phyloP scores from a whole-genome alignment of 2,797 vertebrate species.

The Enteromius afrohamiltoni region DNA sequence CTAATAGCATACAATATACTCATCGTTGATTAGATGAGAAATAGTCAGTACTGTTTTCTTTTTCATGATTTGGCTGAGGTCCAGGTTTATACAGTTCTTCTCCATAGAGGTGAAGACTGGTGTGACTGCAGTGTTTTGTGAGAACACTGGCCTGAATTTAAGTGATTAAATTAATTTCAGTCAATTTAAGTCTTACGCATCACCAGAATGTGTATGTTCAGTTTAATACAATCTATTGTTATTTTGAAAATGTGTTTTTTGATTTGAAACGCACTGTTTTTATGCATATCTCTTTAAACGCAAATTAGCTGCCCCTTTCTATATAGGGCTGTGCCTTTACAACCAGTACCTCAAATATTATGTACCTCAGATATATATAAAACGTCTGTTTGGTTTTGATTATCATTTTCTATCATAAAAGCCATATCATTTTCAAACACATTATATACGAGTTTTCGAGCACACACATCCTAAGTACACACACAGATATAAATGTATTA shows the following conservation, averaged over 20 bases:
- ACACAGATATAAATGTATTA: no score
- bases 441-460: no score
- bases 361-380: no score
- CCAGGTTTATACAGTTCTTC: not conserved
- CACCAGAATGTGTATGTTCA: not conserved
- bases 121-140: constrained; percentile 39
- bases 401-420: no score
- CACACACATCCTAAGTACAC: not conserved
- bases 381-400: not conserved
- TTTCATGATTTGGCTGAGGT: constrained; percentile 37
- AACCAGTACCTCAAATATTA: not conserved
- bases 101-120: constrained; percentile 48
- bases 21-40: not conserved
- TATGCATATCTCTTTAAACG: not conserved
- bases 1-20: not conserved
- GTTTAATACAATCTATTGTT: not conserved
- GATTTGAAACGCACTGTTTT: not conserved
- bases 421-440: not conserved
- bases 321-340: no score
- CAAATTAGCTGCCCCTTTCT: not conserved
- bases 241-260: not conserved
- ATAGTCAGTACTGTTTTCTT: not conserved
- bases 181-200: not conserved
- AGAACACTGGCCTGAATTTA: constrained; percentile 45
- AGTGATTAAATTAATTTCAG: constrained; percentile 47